Conservation (phyloP, 2,888 invertebrate genomes). For the Zeuzera pyrina region DNA sequence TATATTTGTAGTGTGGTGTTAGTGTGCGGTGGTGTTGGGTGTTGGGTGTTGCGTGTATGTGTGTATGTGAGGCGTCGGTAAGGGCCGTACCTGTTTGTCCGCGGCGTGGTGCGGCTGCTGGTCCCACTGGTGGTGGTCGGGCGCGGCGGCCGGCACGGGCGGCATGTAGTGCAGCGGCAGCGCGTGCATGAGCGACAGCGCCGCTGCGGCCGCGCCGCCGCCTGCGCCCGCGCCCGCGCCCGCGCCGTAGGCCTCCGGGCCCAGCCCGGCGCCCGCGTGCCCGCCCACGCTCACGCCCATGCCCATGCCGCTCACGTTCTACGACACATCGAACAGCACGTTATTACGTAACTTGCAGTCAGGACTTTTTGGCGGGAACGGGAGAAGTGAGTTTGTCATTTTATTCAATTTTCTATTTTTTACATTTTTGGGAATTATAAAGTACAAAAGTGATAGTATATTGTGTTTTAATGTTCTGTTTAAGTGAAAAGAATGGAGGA, state of each 20-base stretch:
- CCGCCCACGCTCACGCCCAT: constrained; percentile 15
- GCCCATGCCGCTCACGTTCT: constrained; percentile 11
- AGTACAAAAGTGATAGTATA: no score
- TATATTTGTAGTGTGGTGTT: no score
- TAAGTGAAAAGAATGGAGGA: no score
- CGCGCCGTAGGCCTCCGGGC: constrained; percentile 2
- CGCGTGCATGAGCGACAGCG: constrained; percentile 58
- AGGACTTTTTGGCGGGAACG: no score
- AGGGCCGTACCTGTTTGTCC: constrained; percentile 41
- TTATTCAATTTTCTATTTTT: no score
- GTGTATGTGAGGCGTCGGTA: not conserved
- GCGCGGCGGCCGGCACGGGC: constrained; percentile 26
- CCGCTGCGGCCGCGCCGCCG: constrained; percentile 25
- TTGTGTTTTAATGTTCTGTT: no score
- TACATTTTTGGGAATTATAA: no score
- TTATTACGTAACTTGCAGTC: no score
- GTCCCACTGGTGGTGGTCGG: constrained; percentile 46
- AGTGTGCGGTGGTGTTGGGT: no score
- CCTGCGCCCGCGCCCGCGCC: constrained; percentile 8
- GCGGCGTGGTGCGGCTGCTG: constrained; percentile 38
- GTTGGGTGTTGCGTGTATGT: not conserved
- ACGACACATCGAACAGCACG: no score
- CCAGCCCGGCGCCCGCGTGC: not conserved
- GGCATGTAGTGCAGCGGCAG: constrained; percentile 63
- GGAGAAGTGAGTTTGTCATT: no score